Conservation (phyloP, 2,113 vertebrate genomes). For the Machaerirhynchus nigripectus region DNA sequence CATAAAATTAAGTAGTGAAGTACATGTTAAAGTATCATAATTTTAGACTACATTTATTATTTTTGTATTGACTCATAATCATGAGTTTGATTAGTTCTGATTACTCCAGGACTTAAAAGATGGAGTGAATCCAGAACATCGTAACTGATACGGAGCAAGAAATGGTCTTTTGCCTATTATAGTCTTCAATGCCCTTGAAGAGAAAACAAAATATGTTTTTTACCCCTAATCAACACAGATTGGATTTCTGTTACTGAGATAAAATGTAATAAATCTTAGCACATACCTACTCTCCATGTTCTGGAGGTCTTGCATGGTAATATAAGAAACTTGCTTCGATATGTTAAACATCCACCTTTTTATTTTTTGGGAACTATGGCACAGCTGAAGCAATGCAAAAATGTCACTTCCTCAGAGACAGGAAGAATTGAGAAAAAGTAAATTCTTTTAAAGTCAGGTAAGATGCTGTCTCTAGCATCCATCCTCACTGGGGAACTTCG, state of each 20-base stretch:
- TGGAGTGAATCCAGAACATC: neutral
- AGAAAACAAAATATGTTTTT: neutral
- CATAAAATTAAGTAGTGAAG: neutral
- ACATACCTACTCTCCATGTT: neutral
- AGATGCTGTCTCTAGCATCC: neutral
- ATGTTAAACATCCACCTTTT: neutral
- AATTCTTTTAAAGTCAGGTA: neutral
- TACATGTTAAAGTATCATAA: neutral
- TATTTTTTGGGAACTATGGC: neutral
- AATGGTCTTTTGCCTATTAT: neutral
- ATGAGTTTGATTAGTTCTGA: neutral
- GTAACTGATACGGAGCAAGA: neutral
- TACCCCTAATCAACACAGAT: neutral
- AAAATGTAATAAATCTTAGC: neutral
- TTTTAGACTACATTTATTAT: neutral
- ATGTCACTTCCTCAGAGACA: neutral
- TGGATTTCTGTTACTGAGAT: neutral
- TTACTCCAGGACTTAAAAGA: neutral
- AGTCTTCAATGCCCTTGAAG: neutral
- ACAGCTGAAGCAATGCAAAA: neutral
- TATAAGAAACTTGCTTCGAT: neutral
- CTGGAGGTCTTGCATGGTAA: neutral
- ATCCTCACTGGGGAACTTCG: neutral
- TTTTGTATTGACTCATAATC: neutral
- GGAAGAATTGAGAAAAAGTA: neutral